Evolutionary conservation across 2,113 vertebrate species (phyloP), one percentile per base, ranked within the genome.

Genomic region (Centrocercus urophasianus): DNA sequence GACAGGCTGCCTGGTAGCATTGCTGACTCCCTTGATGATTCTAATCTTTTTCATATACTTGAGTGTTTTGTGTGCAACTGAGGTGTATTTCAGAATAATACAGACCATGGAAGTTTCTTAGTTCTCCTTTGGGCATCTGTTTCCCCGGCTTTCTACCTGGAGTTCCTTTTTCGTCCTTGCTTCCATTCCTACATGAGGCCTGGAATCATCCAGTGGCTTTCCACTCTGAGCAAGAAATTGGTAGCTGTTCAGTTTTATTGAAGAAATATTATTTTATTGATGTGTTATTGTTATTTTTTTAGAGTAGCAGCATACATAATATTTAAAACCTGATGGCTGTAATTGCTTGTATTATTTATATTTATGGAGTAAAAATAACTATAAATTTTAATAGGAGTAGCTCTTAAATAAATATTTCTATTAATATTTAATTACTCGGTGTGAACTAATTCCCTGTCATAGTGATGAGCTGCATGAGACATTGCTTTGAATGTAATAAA

Each of bases 391-490:
- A 10, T 52, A 66, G 43, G 34, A 90, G 63, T 60, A 65, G 32
- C 81, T 85, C 61, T 94, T 93, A 89, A 91, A 89, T 86, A 91
- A 94, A 86, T 93, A 85, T 93, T 74, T 87, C 13, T 73, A 72
- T 93, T 92, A 96, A 94, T 96, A 96, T 91, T 90, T 86, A 93
- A 95, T 96, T 82, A 57, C 75, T 88, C 81, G 66, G 75, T 88
- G 47, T 69, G 83, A 92, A 64, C 65, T 95, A 96, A 96, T 91
- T 88, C 72, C 74, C 63, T 81, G 78, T 89, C 94, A 45, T 30
- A 78, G 69, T 79, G 83, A 84, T 73, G 74, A 87, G 71, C 79
- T 83, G 36, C 67, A 86, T 79, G 91, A 96, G 67, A 57, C 15
- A 25, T 19, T 83, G 47, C 74, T 93, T 93, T 85, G 59, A 88